Percentiles rank a stretch among this genome's conserved stretches.
These are phyloP conservation scores for Liparis tanakae DNA, from an alignment of 2,797 vertebrate species.

Conservation along the genomic window DNA sequence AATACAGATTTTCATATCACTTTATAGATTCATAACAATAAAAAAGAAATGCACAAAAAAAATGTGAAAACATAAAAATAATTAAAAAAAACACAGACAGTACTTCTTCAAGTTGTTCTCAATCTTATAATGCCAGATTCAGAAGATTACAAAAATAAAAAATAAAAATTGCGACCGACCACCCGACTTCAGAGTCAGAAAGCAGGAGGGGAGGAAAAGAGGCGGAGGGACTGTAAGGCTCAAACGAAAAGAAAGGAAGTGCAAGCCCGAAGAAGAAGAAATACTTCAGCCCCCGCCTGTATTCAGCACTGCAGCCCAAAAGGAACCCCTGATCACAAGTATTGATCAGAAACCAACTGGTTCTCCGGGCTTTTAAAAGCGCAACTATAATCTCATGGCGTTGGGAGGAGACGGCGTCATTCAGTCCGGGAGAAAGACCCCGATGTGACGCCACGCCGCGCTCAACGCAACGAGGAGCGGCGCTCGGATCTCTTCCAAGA, in stretches of 20 bases:
- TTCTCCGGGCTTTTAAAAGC: constrained; percentile 21
- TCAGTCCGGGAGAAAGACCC: constrained; percentile 32
- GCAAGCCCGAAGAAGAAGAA: constrained; percentile 13
- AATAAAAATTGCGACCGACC: constrained; percentile 7
- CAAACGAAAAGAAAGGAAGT: constrained; percentile 4
- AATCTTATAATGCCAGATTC: constrained; percentile 60
- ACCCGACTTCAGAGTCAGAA: constrained; percentile 33
- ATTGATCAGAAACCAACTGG: neutral
- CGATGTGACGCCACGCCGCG: constrained; percentile 31
- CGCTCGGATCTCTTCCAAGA: constrained; percentile 34
- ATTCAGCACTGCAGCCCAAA: constrained; percentile 66
- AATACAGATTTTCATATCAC: constrained; percentile 76
- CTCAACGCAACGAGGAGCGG: constrained; percentile 32
- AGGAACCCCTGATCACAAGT: constrained; percentile 16
- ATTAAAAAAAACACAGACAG: constrained; percentile 38
- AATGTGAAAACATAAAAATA: constrained; percentile 61
- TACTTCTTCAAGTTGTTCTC: constrained; percentile 52
- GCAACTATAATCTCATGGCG: constrained; percentile 53
- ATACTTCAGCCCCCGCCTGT: constrained; percentile 19
- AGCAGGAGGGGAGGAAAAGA: constrained; percentile 17
- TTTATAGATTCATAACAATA: constrained; percentile 60
- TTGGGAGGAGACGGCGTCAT: constrained; percentile 35
- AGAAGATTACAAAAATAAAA: constrained; percentile 24
- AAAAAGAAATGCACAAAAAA: constrained; percentile 62
- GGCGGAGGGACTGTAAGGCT: constrained; percentile 36